Conservation (phyloP, 2,113 vertebrate genomes). For the Takifugu flavidus region DNA sequence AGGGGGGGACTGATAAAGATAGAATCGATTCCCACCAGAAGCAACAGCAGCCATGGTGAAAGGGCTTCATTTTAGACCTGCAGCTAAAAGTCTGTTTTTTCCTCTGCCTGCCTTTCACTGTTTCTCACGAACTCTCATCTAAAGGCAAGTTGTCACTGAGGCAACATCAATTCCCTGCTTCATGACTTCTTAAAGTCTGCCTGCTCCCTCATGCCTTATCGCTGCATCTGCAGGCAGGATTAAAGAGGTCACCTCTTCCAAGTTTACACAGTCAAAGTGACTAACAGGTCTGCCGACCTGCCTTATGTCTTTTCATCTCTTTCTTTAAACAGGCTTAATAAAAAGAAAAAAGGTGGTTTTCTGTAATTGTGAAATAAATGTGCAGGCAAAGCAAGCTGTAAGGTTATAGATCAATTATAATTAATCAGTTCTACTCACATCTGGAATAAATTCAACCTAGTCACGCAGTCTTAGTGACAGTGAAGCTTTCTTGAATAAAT, state of each 20-base stretch:
- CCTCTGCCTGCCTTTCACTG: slow-evolving; percentile 31
- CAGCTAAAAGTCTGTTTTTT: slow-evolving; percentile 70
- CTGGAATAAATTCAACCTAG: no score
- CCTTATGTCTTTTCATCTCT: slow-evolving; percentile 6
- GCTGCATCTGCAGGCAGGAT: slow-evolving; percentile 73
- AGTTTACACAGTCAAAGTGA: slow-evolving; percentile 56
- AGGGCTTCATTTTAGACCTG: slow-evolving; percentile 72
- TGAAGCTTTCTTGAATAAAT: no score
- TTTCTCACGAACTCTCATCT: slow-evolving; percentile 45
- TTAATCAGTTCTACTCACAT: no score
- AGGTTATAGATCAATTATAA: no score
- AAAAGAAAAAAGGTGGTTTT: not conserved
- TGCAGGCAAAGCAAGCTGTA: no score
- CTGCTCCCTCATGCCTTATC: slow-evolving; percentile 66
- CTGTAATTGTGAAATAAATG: not conserved
- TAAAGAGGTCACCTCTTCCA: slow-evolving; percentile 76
- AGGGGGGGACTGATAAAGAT: slow-evolving; percentile 76
- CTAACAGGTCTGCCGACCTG: slow-evolving; percentile 55
- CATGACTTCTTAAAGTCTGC: slow-evolving; percentile 64
- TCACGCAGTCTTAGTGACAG: no score
- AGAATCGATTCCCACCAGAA: slow-evolving; percentile 79
- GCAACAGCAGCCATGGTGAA: slow-evolving; percentile 58
- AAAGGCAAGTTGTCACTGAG: slow-evolving; percentile 71
- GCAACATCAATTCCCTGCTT: slow-evolving; percentile 74
- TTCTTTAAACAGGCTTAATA: not conserved